phyloP scores from a whole-genome alignment of 2,888 invertebrate genomes.

The Pinctada fucata region DNA sequence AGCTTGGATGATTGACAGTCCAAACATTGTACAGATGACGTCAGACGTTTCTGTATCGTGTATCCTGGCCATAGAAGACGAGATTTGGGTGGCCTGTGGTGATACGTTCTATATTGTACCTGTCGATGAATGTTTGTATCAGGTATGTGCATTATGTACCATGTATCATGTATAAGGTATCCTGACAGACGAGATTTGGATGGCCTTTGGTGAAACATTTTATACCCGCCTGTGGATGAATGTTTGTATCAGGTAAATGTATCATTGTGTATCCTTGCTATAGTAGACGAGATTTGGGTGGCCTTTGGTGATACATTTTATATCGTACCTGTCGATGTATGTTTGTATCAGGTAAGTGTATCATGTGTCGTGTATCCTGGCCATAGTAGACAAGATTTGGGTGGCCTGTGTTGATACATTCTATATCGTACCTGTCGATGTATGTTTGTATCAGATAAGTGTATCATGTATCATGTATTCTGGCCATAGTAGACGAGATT shows the following conservation, averaged over 20 bases:
- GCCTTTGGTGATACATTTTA: conserved; percentile 91
- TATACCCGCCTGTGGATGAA: too few relatives aligned
- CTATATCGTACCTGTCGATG: conserved; percentile 80
- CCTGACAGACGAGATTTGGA: conserved; percentile 83
- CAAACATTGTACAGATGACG: conserved; percentile 42
- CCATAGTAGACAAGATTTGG: conserved; percentile 89
- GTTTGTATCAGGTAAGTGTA: conserved; percentile 41
- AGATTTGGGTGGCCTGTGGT: conserved; percentile 91
- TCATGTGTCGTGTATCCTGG: conserved; percentile 81
- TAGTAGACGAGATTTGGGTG: conserved; percentile 90
- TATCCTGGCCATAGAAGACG: conserved; percentile 87
- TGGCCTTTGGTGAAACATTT: too few relatives aligned
- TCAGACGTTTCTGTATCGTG: conserved; percentile 78
- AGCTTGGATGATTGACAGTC: conserved; percentile 50
- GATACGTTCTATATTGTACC: conserved; percentile 86
- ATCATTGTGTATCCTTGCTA: conserved; percentile 83
- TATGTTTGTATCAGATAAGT: conserved; percentile 28
- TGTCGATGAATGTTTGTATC: conserved; percentile 30
- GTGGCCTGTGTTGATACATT: conserved; percentile 91
- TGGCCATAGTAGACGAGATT: conserved; percentile 86
- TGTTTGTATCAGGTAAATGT: too few relatives aligned
- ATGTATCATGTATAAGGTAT: conserved; percentile 87
- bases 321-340: conserved; percentile 77
- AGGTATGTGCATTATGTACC: conserved; percentile 69
- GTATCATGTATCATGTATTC: conserved; percentile 80